Percentiles rank a stretch among this genome's conserved stretches.
Evolutionary conservation across 1,140 invertebrate genomes (phyloP).

Genomic region (Drosophila tsacasi): DNA sequence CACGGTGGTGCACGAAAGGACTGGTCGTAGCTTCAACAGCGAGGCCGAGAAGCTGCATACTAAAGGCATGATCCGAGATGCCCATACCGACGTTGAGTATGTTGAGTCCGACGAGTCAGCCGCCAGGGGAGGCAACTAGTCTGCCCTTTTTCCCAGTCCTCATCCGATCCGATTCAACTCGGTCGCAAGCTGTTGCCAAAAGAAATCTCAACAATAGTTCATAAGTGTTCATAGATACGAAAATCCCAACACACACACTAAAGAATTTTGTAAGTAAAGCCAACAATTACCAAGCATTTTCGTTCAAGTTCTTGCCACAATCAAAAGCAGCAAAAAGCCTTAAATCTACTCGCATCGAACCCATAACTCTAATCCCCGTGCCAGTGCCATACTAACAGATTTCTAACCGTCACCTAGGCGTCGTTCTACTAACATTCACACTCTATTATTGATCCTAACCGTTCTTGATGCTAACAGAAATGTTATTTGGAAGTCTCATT

Average conservation of each 20-base stretch:
- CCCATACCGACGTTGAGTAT: constrained; percentile 86
- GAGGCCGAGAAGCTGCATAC: constrained; percentile 86
- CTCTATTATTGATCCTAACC: constrained; percentile 26
- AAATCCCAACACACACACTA: constrained; percentile 65
- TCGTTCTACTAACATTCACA: constrained; percentile 69
- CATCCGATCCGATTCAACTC: constrained; percentile 25
- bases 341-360: constrained; percentile 53
- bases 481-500: constrained; percentile 64
- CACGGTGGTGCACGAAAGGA: constrained; percentile 85
- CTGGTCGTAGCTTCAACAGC: constrained; percentile 83
- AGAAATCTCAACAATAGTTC: constrained; percentile 60
- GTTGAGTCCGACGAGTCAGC: constrained; percentile 84
- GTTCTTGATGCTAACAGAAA: constrained; percentile 63
- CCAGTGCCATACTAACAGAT: constrained; percentile 67
- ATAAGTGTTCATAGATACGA: constrained; percentile 64
- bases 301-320: constrained; percentile 60
- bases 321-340: constrained; percentile 72
- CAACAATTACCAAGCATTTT: constrained; percentile 69
- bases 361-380: constrained; percentile 43
- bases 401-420: constrained; percentile 51
- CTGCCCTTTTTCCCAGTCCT: constrained; percentile 15
- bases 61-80: constrained; percentile 84
- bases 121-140: constrained; percentile 76
- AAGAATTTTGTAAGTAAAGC: constrained; percentile 81
- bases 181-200: constrained; percentile 34